Conservation (phyloP, 2,888 invertebrate genomes). For the Yponomeuta plumbellus region DNA sequence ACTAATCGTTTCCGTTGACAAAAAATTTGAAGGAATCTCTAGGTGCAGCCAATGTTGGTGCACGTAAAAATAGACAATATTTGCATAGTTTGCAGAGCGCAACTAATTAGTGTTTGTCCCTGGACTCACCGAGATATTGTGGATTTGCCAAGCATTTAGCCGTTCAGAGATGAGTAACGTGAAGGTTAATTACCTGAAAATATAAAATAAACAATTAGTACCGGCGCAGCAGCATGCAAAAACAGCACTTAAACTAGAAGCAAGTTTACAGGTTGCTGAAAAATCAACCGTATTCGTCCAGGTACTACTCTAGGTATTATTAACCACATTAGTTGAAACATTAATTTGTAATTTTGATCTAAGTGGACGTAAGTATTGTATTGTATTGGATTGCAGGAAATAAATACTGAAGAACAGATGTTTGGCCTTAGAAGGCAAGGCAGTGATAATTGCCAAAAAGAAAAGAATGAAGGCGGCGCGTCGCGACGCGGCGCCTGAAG, state of each 20-base stretch:
- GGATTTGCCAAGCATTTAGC: slow-evolving; percentile 62
- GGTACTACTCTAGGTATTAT: background rate
- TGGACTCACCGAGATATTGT: slow-evolving; percentile 64
- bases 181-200: slow-evolving; percentile 75
- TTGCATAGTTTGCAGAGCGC: slow-evolving; percentile 20
- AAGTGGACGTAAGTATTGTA: no score
- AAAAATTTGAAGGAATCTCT: no score
- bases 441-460: background rate
- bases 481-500: background rate
- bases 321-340: background rate
- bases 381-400: background rate
- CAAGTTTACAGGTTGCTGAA: background rate
- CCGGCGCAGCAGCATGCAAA: slow-evolving; percentile 20
- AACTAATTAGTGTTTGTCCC: slow-evolving; percentile 56
- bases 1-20: no score
- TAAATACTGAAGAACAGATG: background rate
- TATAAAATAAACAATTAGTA: slow-evolving; percentile 58
- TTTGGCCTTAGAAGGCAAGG: background rate
- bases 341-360: background rate
- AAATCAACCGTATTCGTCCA: background rate
- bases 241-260: slow-evolving; percentile 21
- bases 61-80: slow-evolving; percentile 15
- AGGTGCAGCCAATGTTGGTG: slow-evolving; percentile 10
- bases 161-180: slow-evolving; percentile 60
- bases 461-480: background rate